These are phyloP conservation scores for Tetramorium bicarinatum DNA, from an alignment of 2,888 invertebrate species.

Conservation along the genomic window DNA sequence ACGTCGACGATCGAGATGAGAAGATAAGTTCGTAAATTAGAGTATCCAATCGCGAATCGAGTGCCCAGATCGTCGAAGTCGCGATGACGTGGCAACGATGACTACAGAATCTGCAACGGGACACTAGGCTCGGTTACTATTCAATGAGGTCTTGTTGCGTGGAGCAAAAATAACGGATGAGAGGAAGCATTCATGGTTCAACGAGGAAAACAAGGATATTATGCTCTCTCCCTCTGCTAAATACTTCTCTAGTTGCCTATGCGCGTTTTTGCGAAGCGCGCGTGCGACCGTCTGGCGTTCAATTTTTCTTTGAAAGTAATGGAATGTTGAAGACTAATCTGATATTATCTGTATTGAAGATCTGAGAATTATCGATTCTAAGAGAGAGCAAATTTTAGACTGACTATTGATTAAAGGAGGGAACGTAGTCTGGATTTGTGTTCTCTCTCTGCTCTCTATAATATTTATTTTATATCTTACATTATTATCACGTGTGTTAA, in stretches of 20 bases:
- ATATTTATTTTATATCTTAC: neutral
- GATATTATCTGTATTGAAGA: neutral
- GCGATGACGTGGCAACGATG: conserved; percentile 52
- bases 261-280: conserved; percentile 41
- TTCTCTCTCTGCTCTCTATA: neutral
- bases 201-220: conserved; percentile 54
- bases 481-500: neutral
- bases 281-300: conserved; percentile 6
- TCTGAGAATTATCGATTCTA: neutral
- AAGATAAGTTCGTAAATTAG: conserved; percentile 33
- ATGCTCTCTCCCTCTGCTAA: conserved; percentile 30
- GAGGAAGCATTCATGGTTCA: conserved; percentile 57
- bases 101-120: conserved; percentile 55
- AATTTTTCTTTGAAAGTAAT: neutral
- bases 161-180: conserved; percentile 57
- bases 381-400: neutral
- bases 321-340: conserved; percentile 4
- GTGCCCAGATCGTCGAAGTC: conserved; percentile 10
- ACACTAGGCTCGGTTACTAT: conserved; percentile 55
- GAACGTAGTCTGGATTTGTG: neutral
- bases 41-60: conserved; percentile 30
- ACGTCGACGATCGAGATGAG: neutral
- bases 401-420: neutral
- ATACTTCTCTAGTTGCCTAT: conserved; percentile 31
- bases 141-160: conserved; percentile 57